Base-by-base conservation (phyloP, 1,140 invertebrate genomes). In the Trypoxylus dichotomus region DNA sequence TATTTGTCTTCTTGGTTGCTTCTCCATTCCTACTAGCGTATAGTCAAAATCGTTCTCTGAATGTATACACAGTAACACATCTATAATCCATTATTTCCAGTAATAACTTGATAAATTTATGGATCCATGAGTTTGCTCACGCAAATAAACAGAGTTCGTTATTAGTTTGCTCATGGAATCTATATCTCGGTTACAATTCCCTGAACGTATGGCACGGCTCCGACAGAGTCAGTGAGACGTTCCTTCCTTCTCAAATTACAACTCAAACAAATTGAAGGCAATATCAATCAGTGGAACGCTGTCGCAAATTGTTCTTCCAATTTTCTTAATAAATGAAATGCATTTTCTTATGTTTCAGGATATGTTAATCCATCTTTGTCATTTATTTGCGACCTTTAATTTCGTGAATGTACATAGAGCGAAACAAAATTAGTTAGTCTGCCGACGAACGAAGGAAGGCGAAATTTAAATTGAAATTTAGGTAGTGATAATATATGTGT, bases 71-170 rank as follows among this genome's bases (percentile, higher is more conserved):
- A 15, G 60, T 63, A 68, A 68, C 8, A 68, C 25, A 68, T 68
- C 60, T 68, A 68, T 24, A 27, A 68, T 24, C 60, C 19, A 68
- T 68, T 68, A 68, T 68, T 68, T 27, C 60, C 27, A 29, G 60
- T 24, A 68, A 68, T 68, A 68, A 68, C 19, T 27, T 27, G 60
- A 68, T 3, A 68, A 68, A 24, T 68, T 68, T 68, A 68, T 68
- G 60, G 60, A 24, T 24, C 60, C 24, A 68, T 68, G 60, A 5
- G 21, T 68, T 68, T 68, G 60, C 60, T 68, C 60, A 68, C 24
- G 60, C 60, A 24, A 68, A 68, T 68, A 68, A 68, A 68, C 24
- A 8, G 11, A n/a, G 27, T 68, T 68, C 24, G 19, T 68, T 68
- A 68, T 68, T 68, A 68, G 60, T 68, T 68, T 68, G 25, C 24